Evolutionary conservation across 2,888 invertebrate genomes (phyloP), one percentile per base, ranked within the genome.

Genomic region (Acronicta alni): DNA sequence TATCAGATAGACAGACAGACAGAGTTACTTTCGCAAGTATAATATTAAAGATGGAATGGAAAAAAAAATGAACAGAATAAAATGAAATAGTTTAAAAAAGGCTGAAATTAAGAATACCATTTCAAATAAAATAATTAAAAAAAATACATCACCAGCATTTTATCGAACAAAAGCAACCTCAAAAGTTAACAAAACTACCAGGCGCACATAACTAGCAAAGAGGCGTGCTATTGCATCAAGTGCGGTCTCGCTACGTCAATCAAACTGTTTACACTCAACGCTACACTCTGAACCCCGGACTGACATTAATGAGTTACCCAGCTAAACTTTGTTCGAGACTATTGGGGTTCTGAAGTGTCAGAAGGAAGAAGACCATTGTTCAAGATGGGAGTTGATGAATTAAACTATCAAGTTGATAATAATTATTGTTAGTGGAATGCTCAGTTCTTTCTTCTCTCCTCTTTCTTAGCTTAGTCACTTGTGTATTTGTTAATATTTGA

Each of bases 241-340:
- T 60, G 75, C 63, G 78, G 78, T 77, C 61, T 66, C 51, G 61
- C 57, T 52, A 53, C 71, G 75, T 77, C 76, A 69, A 61, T 75
- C 75, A 78, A 63, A 60, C 51, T 54, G 64, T 69, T 67, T 62
- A 57, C 58, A 69, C 66, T 69, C 65, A 64, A 68, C 51, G 42
- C 57, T 63, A 59, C 43, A 54, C 42, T 72, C 46, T 44, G 37
- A 18, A 54, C 44, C 35, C 44, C 15, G 38, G 57, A 57, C 53
- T 57, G 67, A 66, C 72, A 67, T 67, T 75, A 72, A 77, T 75
- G 72, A 78, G 67, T 66, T 67, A 66, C 69, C 65, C 67, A 60
- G 59, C 44, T 54, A 26, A 72, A 75, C 65, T 69, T 72, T 48
- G 65, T 55, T 59, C 42, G 67, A 63, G 60, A 69, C 60, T 60